Conservation (phyloP, 1,140 invertebrate species). For the Homalodisca vitripennis region DNA sequence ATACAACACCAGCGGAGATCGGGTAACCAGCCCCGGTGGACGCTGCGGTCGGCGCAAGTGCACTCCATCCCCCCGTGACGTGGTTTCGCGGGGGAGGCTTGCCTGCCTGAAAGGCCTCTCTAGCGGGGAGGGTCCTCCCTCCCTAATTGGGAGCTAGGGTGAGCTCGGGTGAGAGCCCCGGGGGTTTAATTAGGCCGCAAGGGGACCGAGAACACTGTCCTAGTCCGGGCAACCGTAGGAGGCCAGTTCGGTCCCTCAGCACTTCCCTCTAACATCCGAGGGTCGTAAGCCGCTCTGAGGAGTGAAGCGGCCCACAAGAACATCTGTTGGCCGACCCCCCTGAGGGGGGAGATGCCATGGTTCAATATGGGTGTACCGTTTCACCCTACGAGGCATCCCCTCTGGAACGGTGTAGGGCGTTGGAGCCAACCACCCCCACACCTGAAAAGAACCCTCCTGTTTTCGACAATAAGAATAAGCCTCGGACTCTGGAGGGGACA, state of each 20-base stretch:
- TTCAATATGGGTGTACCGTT: too few species aligned
- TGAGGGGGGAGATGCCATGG: too few species aligned
- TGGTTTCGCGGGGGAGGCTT: not conserved
- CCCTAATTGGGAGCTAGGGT: not conserved
- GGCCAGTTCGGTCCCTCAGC: not conserved
- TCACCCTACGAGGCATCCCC: not conserved
- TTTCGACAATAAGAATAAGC: too few species aligned
- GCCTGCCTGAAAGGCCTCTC: not conserved
- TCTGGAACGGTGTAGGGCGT: not conserved
- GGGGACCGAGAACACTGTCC: too few species aligned
- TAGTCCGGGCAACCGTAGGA: not conserved
- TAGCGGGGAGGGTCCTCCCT: too few species aligned
- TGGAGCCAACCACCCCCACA: not conserved
- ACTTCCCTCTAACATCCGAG: too few species aligned
- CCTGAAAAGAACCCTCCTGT: not conserved
- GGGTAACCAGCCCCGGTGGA: not conserved
- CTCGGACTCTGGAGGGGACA: not conserved
- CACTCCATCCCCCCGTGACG: too few species aligned
- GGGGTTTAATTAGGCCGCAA: not conserved
- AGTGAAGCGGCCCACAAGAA: too few species aligned
- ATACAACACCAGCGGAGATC: not conserved
- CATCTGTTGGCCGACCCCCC: too few species aligned
- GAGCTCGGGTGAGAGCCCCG: not conserved
- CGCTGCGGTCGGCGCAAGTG: too few species aligned
- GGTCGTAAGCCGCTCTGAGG: too few species aligned